A percentile compares a stretch with the other conserved stretches of the same genome.
phyloP scores from a whole-genome alignment of 2,888 invertebrate species.

The Phanerotoma sp. region DNA sequence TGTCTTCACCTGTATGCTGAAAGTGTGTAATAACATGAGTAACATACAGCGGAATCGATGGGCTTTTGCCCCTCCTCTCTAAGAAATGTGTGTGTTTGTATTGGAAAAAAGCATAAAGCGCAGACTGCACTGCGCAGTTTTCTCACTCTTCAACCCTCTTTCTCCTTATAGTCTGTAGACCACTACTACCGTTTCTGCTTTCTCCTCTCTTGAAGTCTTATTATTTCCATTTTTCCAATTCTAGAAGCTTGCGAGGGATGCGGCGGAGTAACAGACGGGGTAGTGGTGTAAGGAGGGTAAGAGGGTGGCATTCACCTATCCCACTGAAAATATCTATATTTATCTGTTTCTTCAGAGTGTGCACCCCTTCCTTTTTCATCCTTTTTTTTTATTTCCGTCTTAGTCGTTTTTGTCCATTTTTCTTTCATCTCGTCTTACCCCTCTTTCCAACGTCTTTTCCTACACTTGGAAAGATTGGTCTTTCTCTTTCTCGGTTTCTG shows the following conservation, averaged over 20 bases:
- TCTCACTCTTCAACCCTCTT: slow-evolving; percentile 30
- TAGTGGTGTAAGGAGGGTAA: slow-evolving; percentile 8
- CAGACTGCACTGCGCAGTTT: slow-evolving; percentile 55
- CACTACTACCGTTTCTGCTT: slow-evolving; percentile 18
- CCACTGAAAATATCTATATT: slow-evolving; percentile 53
- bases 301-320: slow-evolving; percentile 33
- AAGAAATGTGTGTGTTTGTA: slow-evolving; percentile 11
- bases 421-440: slow-evolving; percentile 10
- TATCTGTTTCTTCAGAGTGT: slow-evolving; percentile 52
- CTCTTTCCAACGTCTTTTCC: slow-evolving; percentile 24
- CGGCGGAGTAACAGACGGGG: slow-evolving; percentile 14
- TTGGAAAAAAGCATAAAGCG: slow-evolving; percentile 34
- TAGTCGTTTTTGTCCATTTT: slow-evolving; percentile 19
- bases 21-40: slow-evolving; percentile 3
- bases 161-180: slow-evolving; percentile 31
- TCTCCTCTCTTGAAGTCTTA: slow-evolving; percentile 44
- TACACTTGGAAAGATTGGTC: slow-evolving; percentile 18
- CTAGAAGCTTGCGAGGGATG: slow-evolving; percentile 29
- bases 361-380: slow-evolving; percentile 27
- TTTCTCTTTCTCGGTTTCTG: slow-evolving; percentile 32
- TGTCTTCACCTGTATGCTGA: too few species aligned
- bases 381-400: slow-evolving; percentile 27
- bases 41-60: background rate
- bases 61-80: too few species aligned
- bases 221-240: slow-evolving; percentile 57